These are phyloP conservation scores for Campylomormyrus numenius DNA, from an alignment of 2,113 vertebrate genomes.

Conservation along the genomic window DNA sequence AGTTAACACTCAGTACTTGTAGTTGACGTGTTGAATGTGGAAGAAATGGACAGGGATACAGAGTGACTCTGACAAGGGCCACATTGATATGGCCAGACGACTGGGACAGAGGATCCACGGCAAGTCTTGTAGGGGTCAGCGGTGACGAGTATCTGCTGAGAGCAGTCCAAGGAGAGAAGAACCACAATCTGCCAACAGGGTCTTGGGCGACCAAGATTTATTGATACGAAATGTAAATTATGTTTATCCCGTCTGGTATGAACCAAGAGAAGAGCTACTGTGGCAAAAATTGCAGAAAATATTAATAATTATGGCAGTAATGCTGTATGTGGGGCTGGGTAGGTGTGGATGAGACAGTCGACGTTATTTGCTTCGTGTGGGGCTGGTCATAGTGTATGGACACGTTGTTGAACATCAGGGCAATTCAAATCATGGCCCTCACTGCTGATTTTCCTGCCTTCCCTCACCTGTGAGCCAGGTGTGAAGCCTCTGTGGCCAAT, in stretches of 20 bases:
- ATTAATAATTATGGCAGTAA: background rate
- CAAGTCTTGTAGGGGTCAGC: background rate
- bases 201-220: background rate
- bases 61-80: background rate
- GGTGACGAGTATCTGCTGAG: background rate
- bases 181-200: background rate
- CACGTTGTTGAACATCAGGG: background rate
- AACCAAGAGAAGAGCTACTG: background rate
- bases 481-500: background rate
- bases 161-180: background rate
- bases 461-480: background rate
- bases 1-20: background rate
- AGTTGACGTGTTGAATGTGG: background rate
- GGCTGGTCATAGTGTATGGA: background rate
- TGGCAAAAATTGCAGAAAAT: background rate
- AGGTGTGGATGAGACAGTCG: background rate
- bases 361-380: background rate
- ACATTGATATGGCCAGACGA: background rate
- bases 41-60: background rate
- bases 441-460: background rate
- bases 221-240: background rate
- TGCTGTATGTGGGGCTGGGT: background rate
- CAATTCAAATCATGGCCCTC: background rate
- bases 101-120: background rate
- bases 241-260: background rate